Evolutionary conservation across 1,140 invertebrate genomes (phyloP).

Genomic region (Daktulosphaira vitifoliae): DNA sequence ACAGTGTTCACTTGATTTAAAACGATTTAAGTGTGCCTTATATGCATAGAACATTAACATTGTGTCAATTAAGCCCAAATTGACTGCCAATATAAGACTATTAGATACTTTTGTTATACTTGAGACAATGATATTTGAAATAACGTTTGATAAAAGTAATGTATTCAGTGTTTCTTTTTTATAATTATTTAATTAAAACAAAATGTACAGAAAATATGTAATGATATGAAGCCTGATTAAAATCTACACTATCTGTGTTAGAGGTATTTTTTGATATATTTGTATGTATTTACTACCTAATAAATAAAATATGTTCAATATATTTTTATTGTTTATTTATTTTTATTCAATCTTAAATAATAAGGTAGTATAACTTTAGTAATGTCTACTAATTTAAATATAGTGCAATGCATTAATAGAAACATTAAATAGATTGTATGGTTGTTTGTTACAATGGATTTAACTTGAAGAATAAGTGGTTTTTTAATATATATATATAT

Average conservation of each 20-base stretch:
- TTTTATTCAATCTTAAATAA: too few species aligned
- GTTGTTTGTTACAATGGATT: too few species aligned
- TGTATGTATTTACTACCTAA: constrained; percentile 10
- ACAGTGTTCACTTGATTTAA: background rate
- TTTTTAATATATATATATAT: too few species aligned
- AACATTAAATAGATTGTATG: too few species aligned
- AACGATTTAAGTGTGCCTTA: background rate
- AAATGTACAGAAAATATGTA: background rate
- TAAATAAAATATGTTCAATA: constrained; percentile 23
- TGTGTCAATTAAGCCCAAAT: constrained; percentile 30
- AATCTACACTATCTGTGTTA: background rate
- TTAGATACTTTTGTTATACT: constrained; percentile 23
- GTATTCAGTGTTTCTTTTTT: constrained; percentile 2
- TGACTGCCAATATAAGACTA: constrained; percentile 32
- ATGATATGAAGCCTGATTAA: too few species aligned
- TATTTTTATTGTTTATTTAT: background rate
- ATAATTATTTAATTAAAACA: background rate
- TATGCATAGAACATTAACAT: background rate
- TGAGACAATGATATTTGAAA: constrained; percentile 15
- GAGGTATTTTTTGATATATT: constrained; percentile 5
- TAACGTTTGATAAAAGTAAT: constrained; percentile 18
- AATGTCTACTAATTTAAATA: too few species aligned
- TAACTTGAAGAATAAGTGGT: too few species aligned
- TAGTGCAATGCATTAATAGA: too few species aligned
- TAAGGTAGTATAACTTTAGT: too few species aligned